These are phyloP conservation scores for Rhyacophila brunnea DNA, from an alignment of 1,140 invertebrate genomes.

Conservation along the genomic window DNA sequence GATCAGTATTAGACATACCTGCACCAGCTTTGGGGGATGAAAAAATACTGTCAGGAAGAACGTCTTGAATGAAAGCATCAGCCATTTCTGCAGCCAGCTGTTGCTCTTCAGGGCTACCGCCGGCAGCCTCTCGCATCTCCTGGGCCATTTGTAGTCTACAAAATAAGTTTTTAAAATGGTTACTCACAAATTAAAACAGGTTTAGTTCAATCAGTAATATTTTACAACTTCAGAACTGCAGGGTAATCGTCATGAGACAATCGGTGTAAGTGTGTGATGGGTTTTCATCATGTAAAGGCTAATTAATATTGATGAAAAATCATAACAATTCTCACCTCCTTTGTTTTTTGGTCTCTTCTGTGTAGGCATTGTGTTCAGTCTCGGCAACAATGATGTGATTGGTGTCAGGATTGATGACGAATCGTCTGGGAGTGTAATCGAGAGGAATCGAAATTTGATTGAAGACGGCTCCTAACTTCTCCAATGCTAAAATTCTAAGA, in stretches of 20 bases:
- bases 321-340: conserved; percentile 59
- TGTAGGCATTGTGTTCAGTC: conserved; percentile 98
- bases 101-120: conserved; percentile 82
- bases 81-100: conserved; percentile 96
- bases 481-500: conserved; percentile 93
- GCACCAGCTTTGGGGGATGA: conserved; percentile 94
- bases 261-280: conserved; percentile 39
- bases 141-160: conserved; percentile 74
- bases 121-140: conserved; percentile 91
- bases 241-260: conserved; percentile 27
- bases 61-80: conserved; percentile 92
- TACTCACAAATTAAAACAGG: conserved; percentile 36
- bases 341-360: conserved; percentile 93
- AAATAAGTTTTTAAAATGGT: conserved; percentile 20
- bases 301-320: conserved; percentile 8
- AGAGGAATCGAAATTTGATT: conserved; percentile 92
- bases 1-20: conserved; percentile 65
- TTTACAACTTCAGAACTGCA: conserved; percentile 36
- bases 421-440: conserved; percentile 95
- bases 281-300: conserved; percentile 44
- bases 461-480: conserved; percentile 98
- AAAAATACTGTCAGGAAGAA: conserved; percentile 90
- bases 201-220: not conserved
- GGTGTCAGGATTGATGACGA: conserved; percentile 91
- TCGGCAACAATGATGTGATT: conserved; percentile 91